phyloP scores from a whole-genome alignment of 2,113 vertebrate species.

The Amia ocellicauda region DNA sequence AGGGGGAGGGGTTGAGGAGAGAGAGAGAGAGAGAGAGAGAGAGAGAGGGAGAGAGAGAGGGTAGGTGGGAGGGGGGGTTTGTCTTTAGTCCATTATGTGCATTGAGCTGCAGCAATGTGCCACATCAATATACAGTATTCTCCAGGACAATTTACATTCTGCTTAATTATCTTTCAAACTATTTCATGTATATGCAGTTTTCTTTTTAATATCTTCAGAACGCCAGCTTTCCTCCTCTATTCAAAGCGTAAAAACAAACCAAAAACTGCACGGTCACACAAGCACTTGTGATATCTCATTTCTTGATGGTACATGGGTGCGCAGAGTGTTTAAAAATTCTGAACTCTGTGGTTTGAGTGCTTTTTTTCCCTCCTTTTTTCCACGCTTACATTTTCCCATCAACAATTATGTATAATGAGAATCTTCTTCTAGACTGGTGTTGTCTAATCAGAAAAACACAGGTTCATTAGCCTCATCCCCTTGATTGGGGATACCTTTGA shows the following conservation, averaged over 20 bases:
- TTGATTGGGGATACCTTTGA: slow-evolving; percentile 35
- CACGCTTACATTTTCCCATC: slow-evolving; percentile 59
- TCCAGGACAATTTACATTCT: slow-evolving; percentile 63
- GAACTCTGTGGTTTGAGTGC: slow-evolving; percentile 70
- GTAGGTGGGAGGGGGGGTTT: slow-evolving; percentile 16
- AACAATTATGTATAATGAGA: slow-evolving; percentile 58
- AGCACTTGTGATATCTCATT: slow-evolving; percentile 88
- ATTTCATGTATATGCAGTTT: slow-evolving; percentile 52
- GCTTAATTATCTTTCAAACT: slow-evolving; percentile 72
- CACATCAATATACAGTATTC: slow-evolving; percentile 70
- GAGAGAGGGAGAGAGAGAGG: slow-evolving; percentile 15
- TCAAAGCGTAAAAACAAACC: slow-evolving; percentile 69
- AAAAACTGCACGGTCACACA: slow-evolving; percentile 76
- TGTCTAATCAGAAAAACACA: slow-evolving; percentile 54
- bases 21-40: slow-evolving; percentile 21
- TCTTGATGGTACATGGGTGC: slow-evolving; percentile 60
- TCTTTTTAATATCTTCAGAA: slow-evolving; percentile 47
- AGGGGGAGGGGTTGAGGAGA: slow-evolving; percentile 67
- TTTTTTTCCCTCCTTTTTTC: slow-evolving; percentile 34
- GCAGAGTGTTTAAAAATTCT: slow-evolving; percentile 52
- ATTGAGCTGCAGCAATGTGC: slow-evolving; percentile 75
- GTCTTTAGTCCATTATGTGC: slow-evolving; percentile 76
- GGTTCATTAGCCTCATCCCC: slow-evolving; percentile 49
- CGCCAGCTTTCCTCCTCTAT: slow-evolving; percentile 41
- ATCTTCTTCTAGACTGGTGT: slow-evolving; percentile 51